These are phyloP conservation scores for Brachynemurus nebulosus DNA, from an alignment of 2,888 invertebrate genomes.

Conservation along the genomic window DNA sequence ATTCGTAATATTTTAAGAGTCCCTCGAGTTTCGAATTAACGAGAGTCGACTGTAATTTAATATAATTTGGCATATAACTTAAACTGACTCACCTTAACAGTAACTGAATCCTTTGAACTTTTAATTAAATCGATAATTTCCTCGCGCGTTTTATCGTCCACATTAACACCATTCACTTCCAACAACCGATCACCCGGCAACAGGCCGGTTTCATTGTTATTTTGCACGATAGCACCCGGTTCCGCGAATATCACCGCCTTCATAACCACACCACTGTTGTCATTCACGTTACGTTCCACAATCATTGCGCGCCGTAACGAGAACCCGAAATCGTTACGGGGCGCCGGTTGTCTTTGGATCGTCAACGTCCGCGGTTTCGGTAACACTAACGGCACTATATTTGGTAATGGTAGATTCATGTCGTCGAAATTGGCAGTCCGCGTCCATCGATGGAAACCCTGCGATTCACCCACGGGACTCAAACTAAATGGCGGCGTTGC, in stretches of 20 bases:
- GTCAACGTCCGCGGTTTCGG: conserved; percentile 61
- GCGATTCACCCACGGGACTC: conserved; percentile 74
- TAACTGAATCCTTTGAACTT: conserved; percentile 67
- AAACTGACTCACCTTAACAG: conserved; percentile 56
- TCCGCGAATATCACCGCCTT: conserved; percentile 80
- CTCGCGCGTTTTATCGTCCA: conserved; percentile 75
- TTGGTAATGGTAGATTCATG: conserved; percentile 55
- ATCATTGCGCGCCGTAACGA: conserved; percentile 79
- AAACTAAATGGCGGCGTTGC: conserved; percentile 77
- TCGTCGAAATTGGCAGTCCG: conserved; percentile 63
- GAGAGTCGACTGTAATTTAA: no score
- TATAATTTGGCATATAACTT: background rate
- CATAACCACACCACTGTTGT: conserved; percentile 38
- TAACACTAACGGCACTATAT: conserved; percentile 49
- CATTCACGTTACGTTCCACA: conserved; percentile 43
- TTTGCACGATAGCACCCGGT: conserved; percentile 60
- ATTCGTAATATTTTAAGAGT: no score
- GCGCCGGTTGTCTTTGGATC: conserved; percentile 66
- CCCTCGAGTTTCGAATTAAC: no score
- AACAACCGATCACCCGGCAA: conserved; percentile 89
- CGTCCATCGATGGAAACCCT: conserved; percentile 67
- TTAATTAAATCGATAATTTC: conserved; percentile 89
- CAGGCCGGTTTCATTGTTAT: conserved; percentile 64
- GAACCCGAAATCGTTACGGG: conserved; percentile 87
- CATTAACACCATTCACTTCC: conserved; percentile 77